Evolutionary conservation across 2,797 vertebrate genomes (phyloP), one percentile per base, ranked within the genome.

Genomic region (Enteromius argenteus): DNA sequence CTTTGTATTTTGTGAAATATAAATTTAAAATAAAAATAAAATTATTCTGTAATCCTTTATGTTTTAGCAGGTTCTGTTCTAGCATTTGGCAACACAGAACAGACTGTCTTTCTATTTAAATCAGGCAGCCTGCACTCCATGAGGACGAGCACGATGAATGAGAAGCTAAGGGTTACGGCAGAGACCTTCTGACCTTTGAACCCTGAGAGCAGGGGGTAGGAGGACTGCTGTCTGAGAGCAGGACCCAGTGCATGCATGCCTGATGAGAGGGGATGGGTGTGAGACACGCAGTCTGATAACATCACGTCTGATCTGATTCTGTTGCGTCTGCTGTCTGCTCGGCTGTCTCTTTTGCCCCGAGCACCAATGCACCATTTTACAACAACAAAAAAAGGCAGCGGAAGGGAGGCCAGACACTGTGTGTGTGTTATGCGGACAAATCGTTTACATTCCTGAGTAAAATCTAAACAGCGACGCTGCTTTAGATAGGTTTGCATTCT

Each of bases 291-390:
- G 80, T 69, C 80, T 80, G 88, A 89, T 86, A 86, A 83, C 46
- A 83, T 88, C 87, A 79, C 44, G 86, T 78, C 81, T 85, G 84
- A 83, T 39, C 77, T 74, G 81, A 77, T 46, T 58, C 74, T 89
- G 87, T 88, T 86, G 79, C 81, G 87, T 88, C 88, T 86, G 74
- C 83, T 79, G 86, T 87, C 84, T 82, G 79, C 74, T 79, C 72
- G 53, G 44, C 67, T 27, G 80, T 79, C 85, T 79, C 75, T 42
- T 75, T 82, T 79, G 73, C 82, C 84, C 80, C 60, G 67, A 85
- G 84, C 69, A 66, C 77, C 44, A 78, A 62, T 73, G 69, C 74
- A 81, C 73, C 69, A 72, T 66, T 79, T 87, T 85, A 71, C 62
- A 69, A 67, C 51, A 75, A 66, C 51, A 77, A 56, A 46, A 77